Conservation (phyloP, 2,888 invertebrate species). For the Venustoraphidia nigricollis region DNA sequence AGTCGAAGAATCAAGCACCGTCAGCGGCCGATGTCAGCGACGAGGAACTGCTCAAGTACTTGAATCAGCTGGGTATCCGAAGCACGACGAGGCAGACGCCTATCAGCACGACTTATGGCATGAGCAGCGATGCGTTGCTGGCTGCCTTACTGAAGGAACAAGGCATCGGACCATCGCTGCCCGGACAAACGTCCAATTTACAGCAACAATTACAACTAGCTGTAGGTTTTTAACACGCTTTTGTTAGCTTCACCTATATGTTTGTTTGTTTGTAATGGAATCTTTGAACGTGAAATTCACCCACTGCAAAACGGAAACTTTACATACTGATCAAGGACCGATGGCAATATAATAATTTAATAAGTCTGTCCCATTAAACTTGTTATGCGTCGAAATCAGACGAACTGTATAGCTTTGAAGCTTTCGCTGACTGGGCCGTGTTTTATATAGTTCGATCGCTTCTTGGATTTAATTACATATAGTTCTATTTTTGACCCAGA, state of each 20-base stretch:
- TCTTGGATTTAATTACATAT: too few species aligned
- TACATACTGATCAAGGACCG: too few species aligned
- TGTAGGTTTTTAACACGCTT: conserved; percentile 12
- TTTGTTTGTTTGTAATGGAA: too few species aligned
- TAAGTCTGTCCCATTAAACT: too few species aligned
- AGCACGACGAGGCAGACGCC: conserved; percentile 17
- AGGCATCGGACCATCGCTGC: conserved; percentile 57
- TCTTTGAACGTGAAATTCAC: too few species aligned
- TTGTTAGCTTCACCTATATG: too few species aligned
- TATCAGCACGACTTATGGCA: conserved; percentile 30
- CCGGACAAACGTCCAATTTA: conserved; percentile 24
- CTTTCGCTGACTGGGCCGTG: not conserved
- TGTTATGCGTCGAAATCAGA: too few species aligned
- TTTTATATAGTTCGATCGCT: not conserved
- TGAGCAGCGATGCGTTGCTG: conserved; percentile 50
- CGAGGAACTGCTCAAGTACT: conserved; percentile 27
- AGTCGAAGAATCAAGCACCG: conserved; percentile 28
- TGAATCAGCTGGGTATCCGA: conserved; percentile 11
- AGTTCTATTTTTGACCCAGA: not conserved
- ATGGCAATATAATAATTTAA: too few species aligned
- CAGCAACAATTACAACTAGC: conserved; percentile 17
- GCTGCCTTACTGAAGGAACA: conserved; percentile 55
- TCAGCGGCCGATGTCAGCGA: conserved; percentile 29
- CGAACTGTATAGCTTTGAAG: too few species aligned
- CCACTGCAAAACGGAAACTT: too few species aligned